Percentiles rank a stretch among this genome's conserved stretches.
Conservation (phyloP, 1,140 invertebrate species). For the Bombus ignitus region DNA sequence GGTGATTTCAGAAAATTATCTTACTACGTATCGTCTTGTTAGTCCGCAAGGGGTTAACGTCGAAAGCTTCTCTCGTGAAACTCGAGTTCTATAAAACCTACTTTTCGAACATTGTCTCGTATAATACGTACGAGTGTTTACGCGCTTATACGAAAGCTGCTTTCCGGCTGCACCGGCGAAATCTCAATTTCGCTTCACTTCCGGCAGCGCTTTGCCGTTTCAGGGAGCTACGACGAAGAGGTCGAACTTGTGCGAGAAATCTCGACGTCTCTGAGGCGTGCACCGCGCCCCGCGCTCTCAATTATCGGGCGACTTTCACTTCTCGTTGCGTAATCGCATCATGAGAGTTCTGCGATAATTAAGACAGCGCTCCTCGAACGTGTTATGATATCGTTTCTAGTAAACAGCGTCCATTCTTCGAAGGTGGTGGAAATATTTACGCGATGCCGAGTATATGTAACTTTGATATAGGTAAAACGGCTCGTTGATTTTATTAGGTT, state of each 20-base stretch:
- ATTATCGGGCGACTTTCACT: conserved; percentile 45
- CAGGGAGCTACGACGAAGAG: background rate
- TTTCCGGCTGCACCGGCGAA: background rate
- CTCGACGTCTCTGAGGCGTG: background rate
- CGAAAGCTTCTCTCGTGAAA: no score
- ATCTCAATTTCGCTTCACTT: conserved; percentile 14
- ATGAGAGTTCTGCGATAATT: conserved; percentile 26
- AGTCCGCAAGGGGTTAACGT: no score
- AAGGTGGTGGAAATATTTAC: background rate
- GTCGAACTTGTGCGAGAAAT: conserved; percentile 26
- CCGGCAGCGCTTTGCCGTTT: background rate
- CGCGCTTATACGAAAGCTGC: background rate
- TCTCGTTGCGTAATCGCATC: conserved; percentile 29
- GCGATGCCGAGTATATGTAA: background rate
- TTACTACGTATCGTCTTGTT: no score
- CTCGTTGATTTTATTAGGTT: no score
- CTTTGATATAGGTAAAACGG: background rate
- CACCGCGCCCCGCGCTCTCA: conserved; percentile 3
- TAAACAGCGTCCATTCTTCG: background rate
- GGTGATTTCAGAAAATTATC: no score
- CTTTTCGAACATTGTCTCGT: no score
- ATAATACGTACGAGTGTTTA: no score
- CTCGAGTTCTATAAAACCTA: no score
- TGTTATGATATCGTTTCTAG: background rate
- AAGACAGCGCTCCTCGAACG: background rate